phyloP scores from a whole-genome alignment of 2,797 vertebrate genomes.

The Pseudotriccus pelzelni region DNA sequence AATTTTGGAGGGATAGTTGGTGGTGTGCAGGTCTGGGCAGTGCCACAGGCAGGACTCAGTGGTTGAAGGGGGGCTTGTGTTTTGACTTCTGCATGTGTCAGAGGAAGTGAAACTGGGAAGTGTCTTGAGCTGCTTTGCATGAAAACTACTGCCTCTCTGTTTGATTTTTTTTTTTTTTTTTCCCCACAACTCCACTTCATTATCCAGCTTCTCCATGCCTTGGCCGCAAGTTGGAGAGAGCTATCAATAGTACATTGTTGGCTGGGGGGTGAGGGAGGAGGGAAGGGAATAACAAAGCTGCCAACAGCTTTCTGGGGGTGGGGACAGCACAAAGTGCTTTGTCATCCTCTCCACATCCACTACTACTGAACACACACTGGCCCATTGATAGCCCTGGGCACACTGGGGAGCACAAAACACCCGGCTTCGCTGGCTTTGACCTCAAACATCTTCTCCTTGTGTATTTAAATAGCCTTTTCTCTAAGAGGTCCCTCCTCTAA shows the following conservation, averaged over 20 bases:
- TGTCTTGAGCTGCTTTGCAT: conserved; percentile 12
- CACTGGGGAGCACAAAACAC: not conserved
- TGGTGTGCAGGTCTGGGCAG: not conserved
- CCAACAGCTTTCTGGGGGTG: conserved; percentile 54
- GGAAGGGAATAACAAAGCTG: conserved; percentile 43
- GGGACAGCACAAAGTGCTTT: conserved; percentile 33
- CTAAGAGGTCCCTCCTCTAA: not conserved
- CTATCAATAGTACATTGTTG: conserved; percentile 63
- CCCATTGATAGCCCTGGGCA: conserved; percentile 38
- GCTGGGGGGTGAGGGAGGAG: conserved; percentile 29
- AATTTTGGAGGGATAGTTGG: not conserved
- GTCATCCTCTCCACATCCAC: conserved; percentile 34
- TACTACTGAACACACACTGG: conserved; percentile 39
- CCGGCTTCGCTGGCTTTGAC: not conserved
- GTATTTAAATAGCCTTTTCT: not conserved
- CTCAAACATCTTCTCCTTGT: not conserved
- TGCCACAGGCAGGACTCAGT: not conserved
- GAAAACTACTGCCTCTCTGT: not conserved
- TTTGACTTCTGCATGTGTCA: conserved; percentile 32
- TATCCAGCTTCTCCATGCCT: conserved; percentile 44
- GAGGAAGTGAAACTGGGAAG: conserved; percentile 50
- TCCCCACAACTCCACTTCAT: conserved; percentile 27
- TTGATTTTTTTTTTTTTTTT: not conserved
- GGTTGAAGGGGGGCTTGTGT: not conserved
- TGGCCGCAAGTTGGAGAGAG: not conserved